Evolutionary conservation across 2,797 vertebrate genomes (phyloP).

Genomic region (Lates japonicus): DNA sequence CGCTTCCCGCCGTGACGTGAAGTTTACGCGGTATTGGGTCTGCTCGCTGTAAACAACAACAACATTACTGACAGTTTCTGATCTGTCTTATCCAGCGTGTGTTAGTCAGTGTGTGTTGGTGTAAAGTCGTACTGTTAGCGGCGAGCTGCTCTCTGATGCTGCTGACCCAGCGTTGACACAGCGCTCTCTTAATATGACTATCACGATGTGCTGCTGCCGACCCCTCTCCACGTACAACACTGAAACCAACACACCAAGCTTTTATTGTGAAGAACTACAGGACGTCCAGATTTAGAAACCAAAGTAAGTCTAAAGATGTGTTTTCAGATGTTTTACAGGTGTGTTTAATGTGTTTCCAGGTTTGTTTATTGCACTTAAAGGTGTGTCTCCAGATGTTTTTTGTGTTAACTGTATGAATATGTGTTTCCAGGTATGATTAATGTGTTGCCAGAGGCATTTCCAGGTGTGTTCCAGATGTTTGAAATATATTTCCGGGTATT

Average conservation of each 20-base stretch:
- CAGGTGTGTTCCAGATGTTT: no score
- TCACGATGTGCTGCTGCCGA: no score
- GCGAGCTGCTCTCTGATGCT: conserved; percentile 89
- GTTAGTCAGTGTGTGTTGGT: neutral
- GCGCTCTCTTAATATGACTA: no score
- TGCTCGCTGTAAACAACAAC: conserved; percentile 81
- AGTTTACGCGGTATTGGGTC: no score
- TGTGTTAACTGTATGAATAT: no score
- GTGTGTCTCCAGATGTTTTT: no score
- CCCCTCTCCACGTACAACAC: conserved; percentile 91
- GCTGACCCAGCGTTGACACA: conserved; percentile 91
- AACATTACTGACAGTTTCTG: neutral
- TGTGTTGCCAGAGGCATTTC: no score
- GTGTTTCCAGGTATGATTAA: neutral
- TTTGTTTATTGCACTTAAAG: no score
- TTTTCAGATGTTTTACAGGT: neutral
- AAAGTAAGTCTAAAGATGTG: neutral
- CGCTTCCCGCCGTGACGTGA: conserved; percentile 94
- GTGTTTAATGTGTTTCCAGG: neutral
- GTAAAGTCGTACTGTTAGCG: conserved; percentile 86
- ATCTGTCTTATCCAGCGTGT: neutral
- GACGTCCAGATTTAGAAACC: neutral
- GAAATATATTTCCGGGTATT: no score
- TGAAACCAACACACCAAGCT: conserved; percentile 64
- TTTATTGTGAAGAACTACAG: conserved; percentile 4